Percentiles rank a stretch among this genome's conserved stretches.
Evolutionary conservation across 2,113 vertebrate species (phyloP).

Genomic region (Dunckerocampus dactyliophorus): DNA sequence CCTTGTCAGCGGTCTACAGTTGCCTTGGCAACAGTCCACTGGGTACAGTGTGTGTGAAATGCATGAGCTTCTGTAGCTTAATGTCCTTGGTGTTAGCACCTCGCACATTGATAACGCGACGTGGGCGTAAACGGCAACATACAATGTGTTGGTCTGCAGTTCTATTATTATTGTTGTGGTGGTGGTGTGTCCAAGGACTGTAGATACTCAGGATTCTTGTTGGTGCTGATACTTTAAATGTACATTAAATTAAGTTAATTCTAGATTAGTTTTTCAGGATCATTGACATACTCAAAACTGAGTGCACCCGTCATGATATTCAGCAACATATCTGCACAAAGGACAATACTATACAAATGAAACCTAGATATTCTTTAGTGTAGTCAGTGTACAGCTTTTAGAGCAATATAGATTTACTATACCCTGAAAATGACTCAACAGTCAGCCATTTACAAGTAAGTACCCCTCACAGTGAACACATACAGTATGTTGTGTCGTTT

Average conservation of each 20-base stretch:
- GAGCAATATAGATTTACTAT: too few relatives aligned
- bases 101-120: constrained; percentile 56
- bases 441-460: too few relatives aligned
- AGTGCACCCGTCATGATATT: too few relatives aligned
- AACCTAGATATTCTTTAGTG: too few relatives aligned
- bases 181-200: constrained; percentile 36
- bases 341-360: too few relatives aligned
- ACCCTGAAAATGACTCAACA: too few relatives aligned
- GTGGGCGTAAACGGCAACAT: constrained; percentile 14
- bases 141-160: constrained; percentile 4
- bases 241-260: constrained; percentile 13
- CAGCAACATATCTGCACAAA: too few relatives aligned
- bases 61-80: constrained; percentile 61
- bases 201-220: constrained; percentile 10
- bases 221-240: neutral
- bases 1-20: constrained; percentile 84
- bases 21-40: constrained; percentile 90
- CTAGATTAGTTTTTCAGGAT: neutral
- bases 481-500: too few relatives aligned
- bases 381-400: too few relatives aligned
- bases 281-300: neutral
- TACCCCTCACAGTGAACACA: too few relatives aligned
- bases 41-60: constrained; percentile 80
- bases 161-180: constrained; percentile 16
- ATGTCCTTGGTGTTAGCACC: constrained; percentile 78